phyloP scores from a whole-genome alignment of 2,113 vertebrate genomes.

The Bos javanicus region DNA sequence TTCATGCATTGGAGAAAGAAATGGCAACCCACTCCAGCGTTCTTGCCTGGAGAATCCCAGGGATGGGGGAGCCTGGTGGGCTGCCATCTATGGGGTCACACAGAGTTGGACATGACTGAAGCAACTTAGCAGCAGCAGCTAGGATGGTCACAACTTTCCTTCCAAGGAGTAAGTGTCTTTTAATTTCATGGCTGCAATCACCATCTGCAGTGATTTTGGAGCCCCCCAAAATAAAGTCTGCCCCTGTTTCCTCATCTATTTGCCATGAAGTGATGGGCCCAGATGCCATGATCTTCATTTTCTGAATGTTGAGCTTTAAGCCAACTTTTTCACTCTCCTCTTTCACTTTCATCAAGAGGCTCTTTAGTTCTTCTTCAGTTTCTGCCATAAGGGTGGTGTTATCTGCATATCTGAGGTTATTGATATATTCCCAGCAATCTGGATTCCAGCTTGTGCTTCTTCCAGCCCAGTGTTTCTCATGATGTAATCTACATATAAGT shows the following conservation, averaged over 20 bases:
- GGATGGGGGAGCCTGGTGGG: too few species aligned
- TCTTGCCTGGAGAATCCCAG: too few species aligned
- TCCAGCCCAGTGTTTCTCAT: not conserved
- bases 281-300: not conserved
- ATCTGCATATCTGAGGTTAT: not conserved
- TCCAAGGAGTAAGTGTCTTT: not conserved
- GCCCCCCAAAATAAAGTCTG: not conserved
- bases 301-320: not conserved
- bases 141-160: not conserved
- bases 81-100: too few species aligned
- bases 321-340: not conserved
- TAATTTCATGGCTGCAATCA: not conserved
- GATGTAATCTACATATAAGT: not conserved
- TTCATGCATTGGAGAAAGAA: too few species aligned
- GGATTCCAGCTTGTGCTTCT: not conserved
- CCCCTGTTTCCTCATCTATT: not conserved
- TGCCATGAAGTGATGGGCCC: not conserved
- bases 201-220: not conserved
- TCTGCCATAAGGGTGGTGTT: not conserved
- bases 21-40: too few species aligned
- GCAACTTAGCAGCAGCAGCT: too few species aligned
- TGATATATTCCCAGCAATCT: not conserved
- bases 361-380: not conserved
- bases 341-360: not conserved
- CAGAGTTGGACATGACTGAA: too few species aligned